phyloP scores from a whole-genome alignment of 2,888 invertebrate species.

The Mythimna lalbum region DNA sequence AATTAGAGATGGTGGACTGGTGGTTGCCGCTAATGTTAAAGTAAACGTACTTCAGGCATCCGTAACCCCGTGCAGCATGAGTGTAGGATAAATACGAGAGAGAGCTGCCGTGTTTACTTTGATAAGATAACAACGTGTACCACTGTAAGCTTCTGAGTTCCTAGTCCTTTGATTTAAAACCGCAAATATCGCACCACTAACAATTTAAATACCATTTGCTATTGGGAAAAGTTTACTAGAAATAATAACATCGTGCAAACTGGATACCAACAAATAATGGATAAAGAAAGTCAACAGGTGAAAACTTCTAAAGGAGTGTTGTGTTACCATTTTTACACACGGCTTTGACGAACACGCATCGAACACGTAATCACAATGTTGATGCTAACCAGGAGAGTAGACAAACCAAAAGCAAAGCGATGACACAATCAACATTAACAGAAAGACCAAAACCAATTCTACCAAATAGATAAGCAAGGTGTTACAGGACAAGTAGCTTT shows the following conservation, averaged over 20 bases:
- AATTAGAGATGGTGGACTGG: slow-evolving; percentile 1
- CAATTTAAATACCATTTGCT: neutral
- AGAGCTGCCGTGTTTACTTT: slow-evolving; percentile 23
- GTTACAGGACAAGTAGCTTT: neutral
- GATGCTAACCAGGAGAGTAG: neutral
- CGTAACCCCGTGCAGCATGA: slow-evolving; percentile 9
- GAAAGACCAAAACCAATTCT: slow-evolving; percentile 10
- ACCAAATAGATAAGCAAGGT: slow-evolving; percentile 11
- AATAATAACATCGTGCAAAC: neutral
- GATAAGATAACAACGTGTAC: slow-evolving; percentile 33
- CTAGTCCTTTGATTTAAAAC: neutral
- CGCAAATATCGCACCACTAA: neutral
- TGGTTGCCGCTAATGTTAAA: slow-evolving; percentile 21
- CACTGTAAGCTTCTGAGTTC: slow-evolving; percentile 3
- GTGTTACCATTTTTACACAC: neutral
- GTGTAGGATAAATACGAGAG: slow-evolving; percentile 17
- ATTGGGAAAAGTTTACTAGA: neutral
- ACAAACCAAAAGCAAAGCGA: neutral
- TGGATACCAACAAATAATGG: neutral
- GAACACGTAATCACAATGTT: neutral
- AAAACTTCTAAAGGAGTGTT: neutral
- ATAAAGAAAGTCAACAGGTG: too few relatives aligned
- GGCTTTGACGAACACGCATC: neutral
- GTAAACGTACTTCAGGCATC: slow-evolving; percentile 11
- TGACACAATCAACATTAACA: slow-evolving; percentile 20